These are phyloP conservation scores for Bellardia pandia DNA, from an alignment of 2,888 invertebrate species.

Conservation along the genomic window DNA sequence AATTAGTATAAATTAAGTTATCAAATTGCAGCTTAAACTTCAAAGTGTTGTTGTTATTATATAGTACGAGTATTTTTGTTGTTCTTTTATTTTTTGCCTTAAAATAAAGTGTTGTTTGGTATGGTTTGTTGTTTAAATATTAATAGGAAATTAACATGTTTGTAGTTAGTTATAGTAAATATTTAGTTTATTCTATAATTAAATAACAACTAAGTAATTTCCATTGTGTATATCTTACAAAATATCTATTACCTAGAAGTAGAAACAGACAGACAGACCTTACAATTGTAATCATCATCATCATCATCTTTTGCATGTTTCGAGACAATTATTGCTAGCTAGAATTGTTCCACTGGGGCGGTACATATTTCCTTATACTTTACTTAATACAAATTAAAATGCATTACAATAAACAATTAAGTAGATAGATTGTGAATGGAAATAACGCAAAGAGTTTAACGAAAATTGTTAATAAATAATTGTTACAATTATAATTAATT, in stretches of 20 bases:
- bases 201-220: slow-evolving; percentile 63
- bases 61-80: no score
- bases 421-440: slow-evolving; percentile 13
- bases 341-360: slow-evolving; percentile 57
- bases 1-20: slow-evolving; percentile 82
- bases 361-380: neutral
- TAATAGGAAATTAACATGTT: slow-evolving; percentile 70
- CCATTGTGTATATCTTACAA: slow-evolving; percentile 8
- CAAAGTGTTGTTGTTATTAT: slow-evolving; percentile 18
- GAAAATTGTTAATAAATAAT: slow-evolving; percentile 66
- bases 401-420: slow-evolving; percentile 69
- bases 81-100: neutral
- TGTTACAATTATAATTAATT: slow-evolving; percentile 62
- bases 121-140: slow-evolving; percentile 52
- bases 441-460: slow-evolving; percentile 49
- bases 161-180: neutral
- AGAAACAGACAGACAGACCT: slow-evolving; percentile 30
- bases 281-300: slow-evolving; percentile 30
- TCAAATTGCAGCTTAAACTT: slow-evolving; percentile 77
- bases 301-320: slow-evolving; percentile 76
- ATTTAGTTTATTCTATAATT: slow-evolving; percentile 31
- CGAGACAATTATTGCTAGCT: slow-evolving; percentile 67
- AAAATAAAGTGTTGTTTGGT: slow-evolving; percentile 49
- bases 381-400: slow-evolving; percentile 65
- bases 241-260: neutral